Conservation (phyloP, 2,113 vertebrate species). For the Capreolus pygargus region DNA sequence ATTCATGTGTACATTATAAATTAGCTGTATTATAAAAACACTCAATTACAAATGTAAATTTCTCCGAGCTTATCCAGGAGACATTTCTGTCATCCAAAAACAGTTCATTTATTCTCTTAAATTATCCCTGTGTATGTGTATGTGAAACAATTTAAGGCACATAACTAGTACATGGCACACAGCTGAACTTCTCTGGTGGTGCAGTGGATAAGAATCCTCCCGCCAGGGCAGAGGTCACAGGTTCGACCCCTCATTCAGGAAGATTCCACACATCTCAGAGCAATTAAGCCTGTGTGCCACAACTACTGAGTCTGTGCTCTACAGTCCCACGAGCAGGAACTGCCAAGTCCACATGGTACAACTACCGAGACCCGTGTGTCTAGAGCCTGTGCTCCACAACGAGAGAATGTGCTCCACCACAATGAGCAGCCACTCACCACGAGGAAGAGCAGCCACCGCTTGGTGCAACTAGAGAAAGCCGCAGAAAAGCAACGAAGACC, state of each 20-base stretch:
- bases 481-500: background rate
- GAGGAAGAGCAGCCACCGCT: background rate
- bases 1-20: background rate
- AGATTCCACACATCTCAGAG: background rate
- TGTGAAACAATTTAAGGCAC: background rate
- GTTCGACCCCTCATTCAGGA: background rate
- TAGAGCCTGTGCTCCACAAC: background rate
- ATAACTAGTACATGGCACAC: background rate
- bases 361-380: background rate
- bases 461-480: background rate
- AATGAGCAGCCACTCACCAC: background rate
- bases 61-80: background rate
- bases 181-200: background rate
- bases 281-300: background rate
- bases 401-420: background rate
- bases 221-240: background rate
- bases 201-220: background rate
- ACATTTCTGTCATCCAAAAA: slow-evolving; percentile 14
- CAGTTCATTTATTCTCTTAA: background rate
- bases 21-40: background rate
- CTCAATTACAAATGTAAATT: background rate
- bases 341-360: background rate
- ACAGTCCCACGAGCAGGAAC: background rate
- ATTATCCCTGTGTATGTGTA: background rate
- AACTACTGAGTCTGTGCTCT: background rate